phyloP scores from a whole-genome alignment of 2,113 vertebrate genomes.

The Seriola aureovittata region DNA sequence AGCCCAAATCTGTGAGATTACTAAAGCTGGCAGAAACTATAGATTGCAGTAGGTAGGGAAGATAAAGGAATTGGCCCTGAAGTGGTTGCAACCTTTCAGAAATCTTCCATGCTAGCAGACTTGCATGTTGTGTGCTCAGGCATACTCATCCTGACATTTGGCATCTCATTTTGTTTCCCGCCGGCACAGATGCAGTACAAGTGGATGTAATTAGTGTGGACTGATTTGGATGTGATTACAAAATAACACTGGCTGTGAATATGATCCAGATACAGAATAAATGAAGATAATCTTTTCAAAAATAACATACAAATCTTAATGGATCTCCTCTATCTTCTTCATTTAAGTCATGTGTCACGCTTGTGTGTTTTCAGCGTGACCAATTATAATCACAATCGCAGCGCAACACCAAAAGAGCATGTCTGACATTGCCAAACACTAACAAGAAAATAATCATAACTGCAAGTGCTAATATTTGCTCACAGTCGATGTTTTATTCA shows the following conservation, averaged over 20 bases:
- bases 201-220: slow-evolving; percentile 32
- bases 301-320: slow-evolving; percentile 59
- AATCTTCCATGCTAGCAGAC: slow-evolving; percentile 1
- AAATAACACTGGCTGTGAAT: slow-evolving; percentile 16
- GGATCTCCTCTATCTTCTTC: slow-evolving; percentile 29
- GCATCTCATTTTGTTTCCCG: slow-evolving; percentile 21
- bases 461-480: slow-evolving; percentile 71
- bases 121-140: not conserved
- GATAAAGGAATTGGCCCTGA: slow-evolving; percentile 16
- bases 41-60: slow-evolving; percentile 10
- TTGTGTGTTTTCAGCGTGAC: slow-evolving; percentile 52
- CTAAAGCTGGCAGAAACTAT: slow-evolving; percentile 56
- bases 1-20: slow-evolving; percentile 59
- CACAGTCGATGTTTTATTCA: slow-evolving; percentile 77
- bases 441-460: slow-evolving; percentile 72
- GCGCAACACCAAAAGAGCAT: slow-evolving; percentile 48
- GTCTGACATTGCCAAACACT: slow-evolving; percentile 61
- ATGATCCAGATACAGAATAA: slow-evolving; percentile 36
- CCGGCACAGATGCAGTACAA: slow-evolving; percentile 25
- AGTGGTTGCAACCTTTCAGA: slow-evolving; percentile 50
- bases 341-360: slow-evolving; percentile 40
- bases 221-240: slow-evolving; percentile 58
- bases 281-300: slow-evolving; percentile 44
- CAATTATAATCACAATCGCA: slow-evolving; percentile 62
- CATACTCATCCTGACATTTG: slow-evolving; percentile 11